phyloP scores from a whole-genome alignment of 2,113 vertebrate genomes.

The Pangasianodon hypophthalmus region DNA sequence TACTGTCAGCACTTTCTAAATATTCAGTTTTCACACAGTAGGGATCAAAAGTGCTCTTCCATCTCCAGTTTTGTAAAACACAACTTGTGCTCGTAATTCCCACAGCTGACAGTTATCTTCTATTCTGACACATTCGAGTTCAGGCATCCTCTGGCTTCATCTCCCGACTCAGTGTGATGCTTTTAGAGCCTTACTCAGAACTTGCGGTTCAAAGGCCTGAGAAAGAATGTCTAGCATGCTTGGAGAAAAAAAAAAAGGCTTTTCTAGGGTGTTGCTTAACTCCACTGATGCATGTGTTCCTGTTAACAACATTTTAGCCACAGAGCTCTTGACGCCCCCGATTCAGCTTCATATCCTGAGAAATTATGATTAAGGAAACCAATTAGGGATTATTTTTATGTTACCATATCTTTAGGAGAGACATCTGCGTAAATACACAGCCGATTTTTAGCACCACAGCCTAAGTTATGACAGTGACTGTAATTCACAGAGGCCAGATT shows the following conservation, averaged over 20 bases:
- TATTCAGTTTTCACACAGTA: constrained; percentile 22
- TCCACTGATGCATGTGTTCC: constrained; percentile 54
- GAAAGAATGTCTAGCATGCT: constrained; percentile 56
- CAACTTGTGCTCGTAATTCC: constrained; percentile 30
- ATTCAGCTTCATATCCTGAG: constrained; percentile 52
- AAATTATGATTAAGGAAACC: constrained; percentile 54
- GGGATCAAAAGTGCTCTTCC: constrained; percentile 32
- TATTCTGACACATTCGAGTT: constrained; percentile 51
- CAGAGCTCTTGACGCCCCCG: constrained; percentile 24
- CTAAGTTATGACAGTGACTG: constrained; percentile 49
- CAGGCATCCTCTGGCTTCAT: constrained; percentile 42
- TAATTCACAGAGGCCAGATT: constrained; percentile 47
- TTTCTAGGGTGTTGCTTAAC: constrained; percentile 42
- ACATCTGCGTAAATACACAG: constrained; percentile 52
- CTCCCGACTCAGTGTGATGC: constrained; percentile 45
- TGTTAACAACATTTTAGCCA: constrained; percentile 45
- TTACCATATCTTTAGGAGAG: constrained; percentile 49
- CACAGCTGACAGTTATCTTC: constrained; percentile 49
- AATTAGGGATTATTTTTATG: constrained; percentile 55
- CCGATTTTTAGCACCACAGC: constrained; percentile 41
- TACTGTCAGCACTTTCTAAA: constrained; percentile 28
- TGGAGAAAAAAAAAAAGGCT: constrained; percentile 15
- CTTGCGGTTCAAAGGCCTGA: constrained; percentile 49
- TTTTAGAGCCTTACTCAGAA: constrained; percentile 53
- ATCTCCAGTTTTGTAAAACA: constrained; percentile 23